Percentiles rank a stretch among this genome's conserved stretches.
Conservation (phyloP, 1,140 invertebrate species). For the Drosophila ironensis region DNA sequence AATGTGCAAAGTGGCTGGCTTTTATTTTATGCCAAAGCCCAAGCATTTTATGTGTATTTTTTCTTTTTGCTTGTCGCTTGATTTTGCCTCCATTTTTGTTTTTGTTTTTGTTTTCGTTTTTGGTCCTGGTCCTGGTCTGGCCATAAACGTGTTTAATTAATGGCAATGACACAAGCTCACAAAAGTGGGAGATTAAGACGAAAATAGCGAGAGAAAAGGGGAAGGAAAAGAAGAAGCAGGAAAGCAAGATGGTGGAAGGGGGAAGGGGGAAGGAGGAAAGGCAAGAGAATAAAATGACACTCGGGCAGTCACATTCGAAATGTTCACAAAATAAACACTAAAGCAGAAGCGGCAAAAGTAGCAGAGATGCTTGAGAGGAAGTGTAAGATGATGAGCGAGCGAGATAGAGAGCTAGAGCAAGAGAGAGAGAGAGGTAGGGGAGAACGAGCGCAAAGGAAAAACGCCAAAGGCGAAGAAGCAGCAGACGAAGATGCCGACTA, state of each 20-base stretch:
- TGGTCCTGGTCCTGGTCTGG: slow-evolving; percentile 14
- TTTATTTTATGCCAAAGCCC: neutral
- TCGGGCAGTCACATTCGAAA: slow-evolving; percentile 53
- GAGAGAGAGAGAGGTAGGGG: neutral
- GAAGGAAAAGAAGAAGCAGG: too few relatives aligned
- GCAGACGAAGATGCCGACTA: slow-evolving; percentile 34
- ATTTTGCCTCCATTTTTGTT: neutral
- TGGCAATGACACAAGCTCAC: slow-evolving; percentile 58
- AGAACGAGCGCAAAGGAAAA: slow-evolving; percentile 55
- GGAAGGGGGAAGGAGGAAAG: neutral
- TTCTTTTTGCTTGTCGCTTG: neutral
- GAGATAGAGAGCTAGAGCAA: neutral
- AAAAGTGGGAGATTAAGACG: slow-evolving; percentile 34
- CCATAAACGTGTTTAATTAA: slow-evolving; percentile 78
- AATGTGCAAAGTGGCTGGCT: slow-evolving; percentile 67
- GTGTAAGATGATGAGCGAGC: slow-evolving; percentile 1
- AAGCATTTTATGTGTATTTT: too few relatives aligned
- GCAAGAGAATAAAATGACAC: slow-evolving; percentile 47
- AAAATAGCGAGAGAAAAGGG: slow-evolving; percentile 1
- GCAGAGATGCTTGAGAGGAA: slow-evolving; percentile 28
- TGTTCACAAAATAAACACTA: slow-evolving; percentile 56
- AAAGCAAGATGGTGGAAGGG: neutral
- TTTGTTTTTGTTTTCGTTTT: slow-evolving; percentile 5
- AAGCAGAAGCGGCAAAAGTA: slow-evolving; percentile 53
- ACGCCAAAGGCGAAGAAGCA: slow-evolving; percentile 39